Conservation (phyloP, 2,888 invertebrate species). For the Drosophila lacicola region DNA sequence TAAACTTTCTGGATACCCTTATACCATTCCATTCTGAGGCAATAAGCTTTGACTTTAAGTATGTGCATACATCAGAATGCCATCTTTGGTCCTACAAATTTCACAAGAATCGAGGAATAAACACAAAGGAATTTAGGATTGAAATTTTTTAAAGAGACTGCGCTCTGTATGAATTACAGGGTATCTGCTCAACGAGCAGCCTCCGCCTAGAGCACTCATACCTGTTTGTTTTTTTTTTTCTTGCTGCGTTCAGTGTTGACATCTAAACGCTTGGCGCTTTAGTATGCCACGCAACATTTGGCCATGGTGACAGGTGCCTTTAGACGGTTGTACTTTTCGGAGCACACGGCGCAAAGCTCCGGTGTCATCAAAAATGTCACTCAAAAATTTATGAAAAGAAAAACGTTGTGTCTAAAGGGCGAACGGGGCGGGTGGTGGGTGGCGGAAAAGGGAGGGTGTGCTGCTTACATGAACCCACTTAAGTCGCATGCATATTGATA, state of each 20-base stretch:
- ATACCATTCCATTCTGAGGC: too few relatives aligned
- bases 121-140: too few relatives aligned
- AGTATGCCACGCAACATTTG: slow-evolving; percentile 79
- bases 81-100: too few relatives aligned
- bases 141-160: neutral
- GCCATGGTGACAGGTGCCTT: slow-evolving; percentile 81
- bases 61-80: too few relatives aligned
- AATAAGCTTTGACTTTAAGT: too few relatives aligned
- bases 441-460: slow-evolving; percentile 8
- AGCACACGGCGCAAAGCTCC: slow-evolving; percentile 68
- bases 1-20: too few relatives aligned
- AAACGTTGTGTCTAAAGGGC: slow-evolving; percentile 60
- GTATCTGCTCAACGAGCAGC: neutral
- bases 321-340: slow-evolving; percentile 55
- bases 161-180: neutral
- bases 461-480: slow-evolving; percentile 67
- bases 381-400: slow-evolving; percentile 81
- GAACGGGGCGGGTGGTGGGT: slow-evolving; percentile 1
- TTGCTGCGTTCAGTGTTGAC: slow-evolving; percentile 58
- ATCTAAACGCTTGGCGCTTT: slow-evolving; percentile 78
- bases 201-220: neutral
- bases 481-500: slow-evolving; percentile 76
- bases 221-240: slow-evolving; percentile 9
- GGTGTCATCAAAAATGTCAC: slow-evolving; percentile 83
- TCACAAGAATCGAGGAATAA: too few relatives aligned